These are phyloP conservation scores for Beaufortia kweichowensis DNA, from an alignment of 2,113 vertebrate species.

Conservation along the genomic window DNA sequence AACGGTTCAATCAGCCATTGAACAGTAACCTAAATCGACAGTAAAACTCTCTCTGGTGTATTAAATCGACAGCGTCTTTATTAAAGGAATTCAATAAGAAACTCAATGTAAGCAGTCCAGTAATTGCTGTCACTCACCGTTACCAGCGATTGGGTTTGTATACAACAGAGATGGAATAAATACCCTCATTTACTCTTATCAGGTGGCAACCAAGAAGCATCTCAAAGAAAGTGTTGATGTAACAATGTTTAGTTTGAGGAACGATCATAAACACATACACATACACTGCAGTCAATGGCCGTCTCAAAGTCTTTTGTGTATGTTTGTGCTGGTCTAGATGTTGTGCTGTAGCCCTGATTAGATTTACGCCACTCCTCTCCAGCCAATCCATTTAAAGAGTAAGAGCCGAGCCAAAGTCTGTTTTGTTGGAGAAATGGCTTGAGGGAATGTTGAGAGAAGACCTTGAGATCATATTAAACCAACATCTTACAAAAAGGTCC, in stretches of 20 bases:
- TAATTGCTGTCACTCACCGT: constrained; percentile 15
- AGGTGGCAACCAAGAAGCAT: neutral
- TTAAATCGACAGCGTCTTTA: neutral
- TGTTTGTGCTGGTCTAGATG: constrained; percentile 61
- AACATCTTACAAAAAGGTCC: neutral
- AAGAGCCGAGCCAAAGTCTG: constrained; percentile 9
- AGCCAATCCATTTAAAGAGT: constrained; percentile 64
- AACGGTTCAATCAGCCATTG: neutral
- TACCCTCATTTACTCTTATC: neutral
- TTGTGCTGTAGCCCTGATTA: constrained; percentile 70
- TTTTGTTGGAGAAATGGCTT: constrained; percentile 5
- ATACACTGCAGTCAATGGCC: neutral
- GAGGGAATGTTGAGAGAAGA: neutral
- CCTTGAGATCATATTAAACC: constrained; percentile 7
- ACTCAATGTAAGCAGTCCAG: constrained; percentile 15
- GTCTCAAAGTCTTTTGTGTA: constrained; percentile 20
- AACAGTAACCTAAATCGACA: neutral
- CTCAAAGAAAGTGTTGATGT: neutral
- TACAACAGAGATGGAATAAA: neutral
- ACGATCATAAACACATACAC: neutral
- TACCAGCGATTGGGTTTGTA: constrained; percentile 4
- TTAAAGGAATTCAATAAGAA: constrained; percentile 18
- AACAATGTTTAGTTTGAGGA: neutral
- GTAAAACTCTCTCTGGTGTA: neutral
- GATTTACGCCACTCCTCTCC: constrained; percentile 65